Conservation (phyloP, 1,140 invertebrate genomes). For the Papilio helenus region DNA sequence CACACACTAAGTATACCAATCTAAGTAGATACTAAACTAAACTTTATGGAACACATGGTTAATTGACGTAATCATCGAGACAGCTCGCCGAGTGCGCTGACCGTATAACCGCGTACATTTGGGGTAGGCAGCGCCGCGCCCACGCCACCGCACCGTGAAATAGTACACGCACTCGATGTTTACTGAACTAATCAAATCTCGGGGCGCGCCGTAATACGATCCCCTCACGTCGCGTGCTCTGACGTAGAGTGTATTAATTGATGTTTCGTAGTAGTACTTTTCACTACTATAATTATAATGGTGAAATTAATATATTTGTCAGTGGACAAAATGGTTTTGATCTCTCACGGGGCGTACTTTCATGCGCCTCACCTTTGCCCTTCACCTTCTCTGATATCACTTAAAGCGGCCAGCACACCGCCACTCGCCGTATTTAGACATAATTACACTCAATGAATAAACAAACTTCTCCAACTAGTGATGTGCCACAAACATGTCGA, state of each 20-base stretch:
- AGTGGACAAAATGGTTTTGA: background rate
- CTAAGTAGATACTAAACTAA: background rate
- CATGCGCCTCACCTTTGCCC: background rate
- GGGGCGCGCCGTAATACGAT: background rate
- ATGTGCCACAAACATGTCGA: background rate
- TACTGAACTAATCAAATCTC: slow-evolving; percentile 7
- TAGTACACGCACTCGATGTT: slow-evolving; percentile 23
- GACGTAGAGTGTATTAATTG: background rate
- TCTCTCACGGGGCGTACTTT: background rate
- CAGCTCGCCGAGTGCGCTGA: background rate
- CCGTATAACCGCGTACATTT: slow-evolving; percentile 5
- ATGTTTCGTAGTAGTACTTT: background rate
- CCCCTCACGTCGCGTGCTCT: background rate
- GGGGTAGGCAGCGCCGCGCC: background rate
- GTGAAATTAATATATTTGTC: slow-evolving; percentile 8
- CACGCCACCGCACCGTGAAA: slow-evolving; percentile 15
- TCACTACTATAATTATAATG: background rate
- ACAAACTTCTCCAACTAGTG: background rate
- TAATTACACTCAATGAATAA: slow-evolving; percentile 25
- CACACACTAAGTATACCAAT: background rate
- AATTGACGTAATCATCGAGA: background rate
- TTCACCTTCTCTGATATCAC: slow-evolving; percentile 15
- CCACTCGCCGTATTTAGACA: background rate
- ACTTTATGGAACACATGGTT: background rate
- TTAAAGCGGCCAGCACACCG: background rate